Base-by-base conservation (phyloP, 2,888 invertebrate genomes). In the Rugalucina vietnamica region DNA sequence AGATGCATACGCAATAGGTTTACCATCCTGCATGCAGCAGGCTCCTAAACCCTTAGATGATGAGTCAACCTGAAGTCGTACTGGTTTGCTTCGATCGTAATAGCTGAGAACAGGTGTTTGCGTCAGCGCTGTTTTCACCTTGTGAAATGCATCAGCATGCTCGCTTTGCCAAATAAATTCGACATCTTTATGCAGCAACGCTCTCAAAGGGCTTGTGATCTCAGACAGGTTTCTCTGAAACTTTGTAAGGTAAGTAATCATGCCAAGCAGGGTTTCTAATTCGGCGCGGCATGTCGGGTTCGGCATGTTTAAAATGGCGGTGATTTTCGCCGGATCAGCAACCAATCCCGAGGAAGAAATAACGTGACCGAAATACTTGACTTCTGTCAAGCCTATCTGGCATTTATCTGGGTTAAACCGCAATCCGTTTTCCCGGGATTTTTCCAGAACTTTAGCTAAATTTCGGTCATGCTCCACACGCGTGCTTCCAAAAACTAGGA, bases 121-220 rank as follows among this genome's bases (percentile, higher is more conserved):
- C n/a, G n/a, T n/a, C n/a, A n/a, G n/a, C n/a, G n/a, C n/a, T n/a
- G n/a, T n/a, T n/a, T n/a, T n/a, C n/a, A n/a, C n/a, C n/a, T 60
- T 60, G 12, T 32, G 34, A 60, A 60, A 60, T 24, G 60, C 60
- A 10, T 60, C 60, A n/a, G 12, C 24, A 12, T 60, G 12, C 24
- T 10, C 14, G 24, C 14, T 18, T 24, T 60, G 10, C 60, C 10
- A 60, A 10, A 18, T 10, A n/a, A 18, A 60, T 18, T 60, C 12
- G 18, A 60, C 60, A 27, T 60, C 24, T n/a, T 60, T 60, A 10
- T 10, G 60, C 14, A 60, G 24, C 24, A 60, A 60, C 10, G 60
- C 27, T 8, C 79, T 29, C 73, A 86, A 27, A 18, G 84, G 84
- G 37, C 60, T 60, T 60, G 60, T 60, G 12, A 60, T n/a, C 60